Evolutionary conservation across 2,888 invertebrate genomes (phyloP), one percentile per base, ranked within the genome.

Genomic region (Sceliomorpha sp.): DNA sequence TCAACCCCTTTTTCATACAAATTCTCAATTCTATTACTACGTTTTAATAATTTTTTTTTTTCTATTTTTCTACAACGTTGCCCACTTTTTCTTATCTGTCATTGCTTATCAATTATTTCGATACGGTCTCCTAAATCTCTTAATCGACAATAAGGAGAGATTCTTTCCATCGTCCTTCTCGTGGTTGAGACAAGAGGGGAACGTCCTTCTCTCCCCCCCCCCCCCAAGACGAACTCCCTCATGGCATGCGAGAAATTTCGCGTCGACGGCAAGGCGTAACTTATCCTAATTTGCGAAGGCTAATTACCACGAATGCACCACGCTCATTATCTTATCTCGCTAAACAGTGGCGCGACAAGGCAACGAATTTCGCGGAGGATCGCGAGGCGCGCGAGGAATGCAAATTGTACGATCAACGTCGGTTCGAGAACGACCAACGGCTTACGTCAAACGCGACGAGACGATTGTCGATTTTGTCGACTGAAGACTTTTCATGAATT

Each of bases 281-380:
- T 55, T 55, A 70, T 55, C 64, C 70, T 50, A 70, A 70, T 70
- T 64, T 60, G 60, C 51, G 60, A 50, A 60, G 29, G 47, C 70
- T 70, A 70, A 64, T 70, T 64, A 64, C 63, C 48, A 37, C 44
- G 55, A 59, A 59, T 44, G 64, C 60, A 34, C 32, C n/a, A 40
- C 58, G 42, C 36, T 56, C 55, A 39, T 64, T 70, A 60, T 70
- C 64, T 70, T 66, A 66, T 70, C 66, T 55, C 48, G 39, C 45
- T 40, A 63, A 69, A 55, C 55, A 51, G 39, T 44, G 26, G 10
- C 44, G 39, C 26, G 29, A 50, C 44, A 31, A 59, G 37, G 34
- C 60, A 58, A 60, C 68, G 47, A 56, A 56, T 62, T 55, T 50
- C 6, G 37, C 39, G 37, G 15, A 40, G 51, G 51, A 60, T 44